These are phyloP conservation scores for Pecten maximus DNA, from an alignment of 2,888 invertebrate genomes.

Conservation along the genomic window DNA sequence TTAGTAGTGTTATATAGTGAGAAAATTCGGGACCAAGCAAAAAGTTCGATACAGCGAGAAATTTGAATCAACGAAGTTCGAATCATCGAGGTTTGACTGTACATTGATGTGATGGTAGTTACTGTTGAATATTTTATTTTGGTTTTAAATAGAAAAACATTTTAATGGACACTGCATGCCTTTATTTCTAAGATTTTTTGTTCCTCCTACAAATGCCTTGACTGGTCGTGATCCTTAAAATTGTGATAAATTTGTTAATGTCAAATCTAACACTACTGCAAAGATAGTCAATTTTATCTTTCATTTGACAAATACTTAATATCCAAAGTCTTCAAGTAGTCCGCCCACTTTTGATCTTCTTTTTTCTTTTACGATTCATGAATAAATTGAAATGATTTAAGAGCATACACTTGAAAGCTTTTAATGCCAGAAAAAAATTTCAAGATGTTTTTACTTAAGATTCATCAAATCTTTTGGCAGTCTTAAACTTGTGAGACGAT, in stretches of 20 bases:
- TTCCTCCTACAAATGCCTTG: too few species aligned
- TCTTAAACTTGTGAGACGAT: neutral
- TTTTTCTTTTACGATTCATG: neutral
- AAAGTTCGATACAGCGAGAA: too few species aligned
- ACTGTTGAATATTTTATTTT: too few species aligned
- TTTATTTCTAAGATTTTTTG: too few species aligned
- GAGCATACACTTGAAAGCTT: neutral
- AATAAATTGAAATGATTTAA: neutral
- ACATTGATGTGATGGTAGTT: too few species aligned
- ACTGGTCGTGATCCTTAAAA: too few species aligned
- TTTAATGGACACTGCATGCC: too few species aligned
- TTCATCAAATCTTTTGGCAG: neutral
- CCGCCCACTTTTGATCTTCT: neutral
- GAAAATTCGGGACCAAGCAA: too few species aligned
- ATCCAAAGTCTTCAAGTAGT: neutral
- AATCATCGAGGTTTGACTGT: too few species aligned
- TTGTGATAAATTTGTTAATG: neutral
- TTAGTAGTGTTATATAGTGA: too few species aligned
- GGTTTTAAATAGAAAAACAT: too few species aligned
- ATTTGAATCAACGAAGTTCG: too few species aligned
- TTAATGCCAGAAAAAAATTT: neutral
- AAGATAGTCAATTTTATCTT: neutral
- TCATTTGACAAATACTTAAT: conserved; percentile 13
- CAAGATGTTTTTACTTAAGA: neutral
- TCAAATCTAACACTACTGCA: neutral